phyloP scores from a whole-genome alignment of 2,888 invertebrate genomes.

The Melanostoma mellinum region DNA sequence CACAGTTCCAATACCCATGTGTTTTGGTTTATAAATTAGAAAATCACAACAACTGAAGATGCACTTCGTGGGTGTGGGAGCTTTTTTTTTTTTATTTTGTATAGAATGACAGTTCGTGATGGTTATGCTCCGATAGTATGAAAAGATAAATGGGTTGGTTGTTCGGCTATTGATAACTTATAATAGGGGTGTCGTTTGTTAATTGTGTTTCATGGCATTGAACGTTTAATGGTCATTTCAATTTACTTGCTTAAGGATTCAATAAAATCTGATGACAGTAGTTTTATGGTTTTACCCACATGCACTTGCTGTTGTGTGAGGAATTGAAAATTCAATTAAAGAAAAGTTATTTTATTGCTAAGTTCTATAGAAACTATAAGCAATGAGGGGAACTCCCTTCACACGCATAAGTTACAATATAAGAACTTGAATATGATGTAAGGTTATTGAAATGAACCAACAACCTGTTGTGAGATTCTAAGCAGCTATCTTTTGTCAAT shows the following conservation, averaged over 20 bases:
- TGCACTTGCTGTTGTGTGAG: no score
- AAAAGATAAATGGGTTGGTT: conserved; percentile 36
- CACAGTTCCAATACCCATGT: conserved; percentile 10
- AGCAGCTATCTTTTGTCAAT: no score
- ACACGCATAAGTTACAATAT: no score
- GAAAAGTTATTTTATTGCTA: no score
- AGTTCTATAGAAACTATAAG: no score
- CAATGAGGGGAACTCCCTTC: no score
- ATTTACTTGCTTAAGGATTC: background rate
- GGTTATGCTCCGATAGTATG: conserved; percentile 27
- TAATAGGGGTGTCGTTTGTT: conserved; percentile 18
- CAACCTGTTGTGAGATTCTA: no score
- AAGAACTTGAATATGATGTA: no score
- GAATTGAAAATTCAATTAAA: no score
- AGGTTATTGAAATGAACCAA: no score
- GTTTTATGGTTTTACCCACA: no score
- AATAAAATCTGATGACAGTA: no score
- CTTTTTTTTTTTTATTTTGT: conserved; percentile 29
- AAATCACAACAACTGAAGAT: conserved; percentile 28
- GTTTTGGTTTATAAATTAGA: conserved; percentile 23
- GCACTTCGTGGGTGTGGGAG: conserved; percentile 35
- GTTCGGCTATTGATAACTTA: conserved; percentile 9
- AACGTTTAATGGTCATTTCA: background rate
- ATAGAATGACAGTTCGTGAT: conserved; percentile 24
- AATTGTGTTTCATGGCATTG: conserved; percentile 20